Conservation (phyloP, 1,140 invertebrate genomes). For the Musca domestica region DNA sequence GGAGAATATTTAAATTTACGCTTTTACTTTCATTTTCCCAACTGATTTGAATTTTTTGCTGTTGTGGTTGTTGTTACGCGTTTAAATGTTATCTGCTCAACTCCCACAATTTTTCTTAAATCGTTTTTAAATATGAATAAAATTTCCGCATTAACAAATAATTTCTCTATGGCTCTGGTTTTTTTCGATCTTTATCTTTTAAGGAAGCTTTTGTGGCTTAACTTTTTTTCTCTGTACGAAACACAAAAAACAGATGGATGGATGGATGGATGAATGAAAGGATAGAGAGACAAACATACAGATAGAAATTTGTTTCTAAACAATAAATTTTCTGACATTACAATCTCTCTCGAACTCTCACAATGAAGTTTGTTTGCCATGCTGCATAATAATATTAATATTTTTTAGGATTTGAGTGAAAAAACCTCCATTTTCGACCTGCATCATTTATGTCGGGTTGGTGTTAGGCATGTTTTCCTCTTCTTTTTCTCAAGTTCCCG, state of each 20-base stretch:
- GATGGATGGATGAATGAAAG: too few species aligned
- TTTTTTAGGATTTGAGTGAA: too few species aligned
- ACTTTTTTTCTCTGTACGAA: neutral
- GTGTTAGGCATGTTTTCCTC: too few species aligned
- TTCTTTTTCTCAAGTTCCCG: too few species aligned
- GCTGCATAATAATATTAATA: too few species aligned
- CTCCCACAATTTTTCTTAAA: neutral
- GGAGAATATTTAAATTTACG: neutral
- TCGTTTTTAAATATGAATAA: slow-evolving; percentile 1
- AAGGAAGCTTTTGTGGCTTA: slow-evolving; percentile 10
- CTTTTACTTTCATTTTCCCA: slow-evolving; percentile 10
- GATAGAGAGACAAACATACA: too few species aligned
- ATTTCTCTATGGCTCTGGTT: slow-evolving; percentile 5
- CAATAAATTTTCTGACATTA: slow-evolving; percentile 14
- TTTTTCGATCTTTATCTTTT: slow-evolving; percentile 16
- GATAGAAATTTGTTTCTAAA: slow-evolving; percentile 8
- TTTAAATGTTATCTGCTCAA: neutral
- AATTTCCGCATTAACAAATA: slow-evolving; percentile 16
- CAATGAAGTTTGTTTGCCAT: too few species aligned
- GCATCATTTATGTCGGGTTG: too few species aligned
- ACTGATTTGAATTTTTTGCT: neutral
- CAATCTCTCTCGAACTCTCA: neutral
- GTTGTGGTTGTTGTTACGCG: neutral
- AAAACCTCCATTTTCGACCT: too few species aligned
- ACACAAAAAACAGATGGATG: neutral